Base-by-base conservation (phyloP, 2,888 invertebrate genomes). In the Galerucella nymphaeae region DNA sequence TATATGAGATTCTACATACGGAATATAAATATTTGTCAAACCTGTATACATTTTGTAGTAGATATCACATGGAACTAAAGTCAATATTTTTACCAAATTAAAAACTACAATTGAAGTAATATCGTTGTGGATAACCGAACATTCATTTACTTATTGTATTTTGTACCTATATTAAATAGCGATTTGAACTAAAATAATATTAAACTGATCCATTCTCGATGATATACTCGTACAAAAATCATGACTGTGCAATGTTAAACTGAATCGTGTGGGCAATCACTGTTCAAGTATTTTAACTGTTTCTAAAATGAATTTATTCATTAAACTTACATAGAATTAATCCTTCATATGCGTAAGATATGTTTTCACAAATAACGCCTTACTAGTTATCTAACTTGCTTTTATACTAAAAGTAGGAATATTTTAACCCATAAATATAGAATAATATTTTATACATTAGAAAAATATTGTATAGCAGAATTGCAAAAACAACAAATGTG, bases 261-360 rank as follows among this genome's bases (percentile, higher is more conserved):
- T 76, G 63, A 76, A 75, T 73, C 79, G 77, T 81, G 83, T 83
- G 82, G 82, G 83, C 83, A 82, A 82, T 82, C 80, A 79, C 72
- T 75, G 70, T 74, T 70, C 71, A 70, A 80, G 79, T 80, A 80
- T 76, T 80, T 76, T 80, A 78, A 75, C 76, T 79, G 76, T 78
- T 76, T 79, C 76, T 76, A 76, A 70, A 69, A 78, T 79, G 71
- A 77, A 76, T 78, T 78, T 80, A 74, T 77, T 75, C 59, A 72
- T 73, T 67, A 53, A 50, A 70, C 41, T 69, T 66, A 73, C 48
- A 70, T 58, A 58, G 59, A 62, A 62, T 18, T 67, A 59, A 71
- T 64, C 48, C 59, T 30, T 55, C 57, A 45, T 59, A 59, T 66
- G 53, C 66, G 59, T 55, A 23, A 53, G 53, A 65, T 16, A 68